Evolutionary conservation across 1,140 invertebrate genomes (phyloP).

Genomic region (Manduca sexta): DNA sequence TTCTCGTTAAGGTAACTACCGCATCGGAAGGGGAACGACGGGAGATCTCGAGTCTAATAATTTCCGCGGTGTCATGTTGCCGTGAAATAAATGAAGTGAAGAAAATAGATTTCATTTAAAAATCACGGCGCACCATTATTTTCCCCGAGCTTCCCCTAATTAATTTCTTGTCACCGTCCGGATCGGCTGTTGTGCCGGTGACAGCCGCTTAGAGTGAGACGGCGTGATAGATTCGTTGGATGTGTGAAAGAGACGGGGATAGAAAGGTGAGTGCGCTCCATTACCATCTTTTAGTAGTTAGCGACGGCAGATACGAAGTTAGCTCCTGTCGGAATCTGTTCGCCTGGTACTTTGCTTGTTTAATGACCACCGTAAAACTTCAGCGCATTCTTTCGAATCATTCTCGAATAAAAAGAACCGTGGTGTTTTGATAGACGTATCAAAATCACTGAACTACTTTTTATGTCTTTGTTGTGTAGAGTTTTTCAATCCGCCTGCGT

Average conservation of each 20-base stretch:
- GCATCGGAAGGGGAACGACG: constrained; percentile 36
- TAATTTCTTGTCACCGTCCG: constrained; percentile 71
- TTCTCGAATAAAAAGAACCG: too few species aligned
- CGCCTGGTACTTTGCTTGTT: constrained; percentile 46
- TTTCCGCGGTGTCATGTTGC: constrained; percentile 68
- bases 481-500: too few species aligned
- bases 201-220: constrained; percentile 46
- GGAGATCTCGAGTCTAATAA: constrained; percentile 57
- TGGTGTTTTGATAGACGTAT: too few species aligned
- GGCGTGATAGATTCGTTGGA: constrained; percentile 3
- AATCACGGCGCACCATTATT: constrained; percentile 69
- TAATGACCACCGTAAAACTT: constrained; percentile 35
- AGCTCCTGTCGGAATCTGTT: constrained; percentile 45
- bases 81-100: constrained; percentile 67
- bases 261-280: constrained; percentile 60
- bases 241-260: constrained; percentile 29
- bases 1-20: constrained; percentile 37
- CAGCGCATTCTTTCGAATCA: too few species aligned
- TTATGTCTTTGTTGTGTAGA: too few species aligned
- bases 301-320: constrained; percentile 57
- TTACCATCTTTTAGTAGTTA: constrained; percentile 67
- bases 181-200: constrained; percentile 56
- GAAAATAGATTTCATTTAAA: constrained; percentile 72
- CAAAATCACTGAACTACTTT: too few species aligned
- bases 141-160: constrained; percentile 63